Evolutionary conservation across 2,113 vertebrate species (phyloP).

Genomic region (Lophochroa leadbeateri): DNA sequence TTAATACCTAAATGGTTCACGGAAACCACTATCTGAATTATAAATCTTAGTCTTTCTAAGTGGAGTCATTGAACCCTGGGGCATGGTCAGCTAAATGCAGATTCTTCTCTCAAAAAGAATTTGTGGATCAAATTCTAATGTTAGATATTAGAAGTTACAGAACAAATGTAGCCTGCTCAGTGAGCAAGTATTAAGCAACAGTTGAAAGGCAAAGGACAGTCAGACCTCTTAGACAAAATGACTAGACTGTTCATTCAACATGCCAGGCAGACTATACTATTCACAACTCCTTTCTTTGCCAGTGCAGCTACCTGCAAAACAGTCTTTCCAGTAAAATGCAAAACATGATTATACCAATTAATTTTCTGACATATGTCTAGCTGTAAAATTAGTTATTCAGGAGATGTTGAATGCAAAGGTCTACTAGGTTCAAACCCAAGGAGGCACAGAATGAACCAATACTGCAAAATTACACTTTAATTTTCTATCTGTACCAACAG

Average conservation of each 20-base stretch:
- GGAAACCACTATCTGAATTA: neutral
- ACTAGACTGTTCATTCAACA: neutral
- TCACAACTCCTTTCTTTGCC: neutral
- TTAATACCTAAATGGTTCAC: neutral
- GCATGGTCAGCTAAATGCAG: neutral
- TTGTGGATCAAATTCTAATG: neutral
- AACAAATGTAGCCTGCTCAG: neutral
- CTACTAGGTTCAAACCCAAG: neutral
- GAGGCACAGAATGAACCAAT: neutral
- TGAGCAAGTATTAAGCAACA: neutral
- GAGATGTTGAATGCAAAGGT: neutral
- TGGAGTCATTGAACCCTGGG: neutral
- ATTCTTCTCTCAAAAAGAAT: neutral
- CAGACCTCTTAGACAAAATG: neutral
- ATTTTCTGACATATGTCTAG: neutral
- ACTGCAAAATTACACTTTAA: conserved; percentile 12
- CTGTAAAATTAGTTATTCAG: neutral
- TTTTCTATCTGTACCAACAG: conserved; percentile 12
- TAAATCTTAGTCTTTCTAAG: neutral
- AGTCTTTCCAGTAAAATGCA: neutral
- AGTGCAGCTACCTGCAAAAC: neutral
- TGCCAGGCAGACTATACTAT: neutral
- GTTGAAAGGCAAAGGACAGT: neutral
- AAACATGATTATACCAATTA: neutral
- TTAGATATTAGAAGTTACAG: neutral